These are phyloP conservation scores for Nudaria mundana DNA, from an alignment of 2,888 invertebrate species.

Conservation along the genomic window DNA sequence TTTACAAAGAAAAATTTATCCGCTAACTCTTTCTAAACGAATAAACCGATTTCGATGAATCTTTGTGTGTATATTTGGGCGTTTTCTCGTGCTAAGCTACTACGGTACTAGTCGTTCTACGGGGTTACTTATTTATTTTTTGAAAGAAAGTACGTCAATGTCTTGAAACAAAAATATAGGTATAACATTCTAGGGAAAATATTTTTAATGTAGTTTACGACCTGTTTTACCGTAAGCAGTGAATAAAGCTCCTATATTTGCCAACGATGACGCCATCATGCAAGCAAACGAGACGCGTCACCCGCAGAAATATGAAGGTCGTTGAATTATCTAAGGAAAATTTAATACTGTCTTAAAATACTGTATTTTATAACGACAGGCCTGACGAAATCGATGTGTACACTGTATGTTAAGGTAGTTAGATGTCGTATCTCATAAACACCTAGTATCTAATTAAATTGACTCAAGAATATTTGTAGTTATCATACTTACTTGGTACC, in stretches of 20 bases:
- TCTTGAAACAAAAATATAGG: too few species aligned
- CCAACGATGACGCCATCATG: conserved; percentile 50
- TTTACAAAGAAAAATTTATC: too few species aligned
- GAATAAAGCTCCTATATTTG: conserved; percentile 30
- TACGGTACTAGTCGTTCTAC: too few species aligned
- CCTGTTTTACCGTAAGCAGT: conserved; percentile 36
- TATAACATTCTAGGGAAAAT: too few species aligned
- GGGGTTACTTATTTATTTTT: too few species aligned
- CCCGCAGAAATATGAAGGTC: conserved; percentile 57
- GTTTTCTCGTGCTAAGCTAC: too few species aligned
- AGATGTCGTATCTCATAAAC: not conserved
- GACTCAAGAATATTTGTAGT: too few species aligned
- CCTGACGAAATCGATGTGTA: conserved; percentile 1
- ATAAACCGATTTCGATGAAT: too few species aligned
- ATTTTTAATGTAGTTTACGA: conserved; percentile 18
- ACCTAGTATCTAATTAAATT: not conserved
- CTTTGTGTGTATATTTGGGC: too few species aligned
- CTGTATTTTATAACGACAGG: conserved; percentile 4
- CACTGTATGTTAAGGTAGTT: not conserved
- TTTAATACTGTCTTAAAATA: conserved; percentile 42
- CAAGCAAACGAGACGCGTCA: conserved; percentile 48
- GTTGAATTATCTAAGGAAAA: conserved; percentile 56
- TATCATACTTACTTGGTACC: too few species aligned
- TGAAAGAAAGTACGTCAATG: too few species aligned
- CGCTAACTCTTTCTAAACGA: too few species aligned